phyloP scores from a whole-genome alignment of 2,113 vertebrate genomes.

The Sus scrofa region T2T-Sscrofa CM000816.6:110649501-110650000 shows the following conservation, averaged over 20 bases:
- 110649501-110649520: neutral
- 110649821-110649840: constrained; percentile 9
- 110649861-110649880: neutral
- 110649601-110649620: neutral
- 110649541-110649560: neutral
- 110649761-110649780: neutral
- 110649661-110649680: neutral
- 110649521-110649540: neutral
- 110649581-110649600: neutral
- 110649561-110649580: neutral
- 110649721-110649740: neutral
- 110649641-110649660: neutral
- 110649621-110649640: neutral
- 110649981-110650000: neutral
- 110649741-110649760: neutral
- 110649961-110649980: neutral
- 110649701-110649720: neutral
- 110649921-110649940: neutral
- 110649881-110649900: too few species aligned
- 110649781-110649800: neutral
- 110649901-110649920: neutral
- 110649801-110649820: neutral
- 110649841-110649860: neutral
- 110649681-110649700: neutral
- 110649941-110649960: neutral